A percentile compares a stretch with the other conserved stretches of the same genome.
phyloP scores from a whole-genome alignment of 2,113 vertebrate genomes.

The Ailuropoda melanoleuca region DNA sequence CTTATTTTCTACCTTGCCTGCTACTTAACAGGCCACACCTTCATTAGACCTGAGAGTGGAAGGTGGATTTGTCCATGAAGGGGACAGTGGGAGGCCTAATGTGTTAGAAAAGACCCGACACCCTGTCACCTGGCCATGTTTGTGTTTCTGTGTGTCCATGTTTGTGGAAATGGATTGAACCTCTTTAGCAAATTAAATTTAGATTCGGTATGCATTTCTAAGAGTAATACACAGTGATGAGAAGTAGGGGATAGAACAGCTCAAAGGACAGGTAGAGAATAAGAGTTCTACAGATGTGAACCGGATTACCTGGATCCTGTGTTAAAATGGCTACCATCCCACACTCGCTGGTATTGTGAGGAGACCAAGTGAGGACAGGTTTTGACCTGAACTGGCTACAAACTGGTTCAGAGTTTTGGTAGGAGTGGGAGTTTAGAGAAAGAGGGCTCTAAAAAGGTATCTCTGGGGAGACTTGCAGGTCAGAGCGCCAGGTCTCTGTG shows the following conservation, averaged over 20 bases:
- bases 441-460: neutral
- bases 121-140: neutral
- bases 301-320: neutral
- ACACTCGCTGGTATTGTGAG: neutral
- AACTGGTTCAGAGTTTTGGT: neutral
- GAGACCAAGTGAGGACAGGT: neutral
- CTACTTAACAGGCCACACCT: neutral
- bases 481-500: neutral
- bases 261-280: neutral
- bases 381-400: neutral
- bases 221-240: neutral
- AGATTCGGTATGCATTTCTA: neutral
- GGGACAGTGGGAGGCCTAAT: neutral
- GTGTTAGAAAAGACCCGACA: neutral
- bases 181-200: constrained; percentile 32
- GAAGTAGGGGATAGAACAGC: neutral
- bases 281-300: neutral
- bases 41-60: neutral
- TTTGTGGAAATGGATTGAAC: neutral
- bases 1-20: neutral
- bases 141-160: neutral
- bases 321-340: neutral
- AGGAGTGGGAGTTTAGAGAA: neutral
- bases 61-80: neutral
- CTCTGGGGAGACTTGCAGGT: neutral